Conservation (phyloP, 2,113 vertebrate genomes). For the Perca flavescens region DNA sequence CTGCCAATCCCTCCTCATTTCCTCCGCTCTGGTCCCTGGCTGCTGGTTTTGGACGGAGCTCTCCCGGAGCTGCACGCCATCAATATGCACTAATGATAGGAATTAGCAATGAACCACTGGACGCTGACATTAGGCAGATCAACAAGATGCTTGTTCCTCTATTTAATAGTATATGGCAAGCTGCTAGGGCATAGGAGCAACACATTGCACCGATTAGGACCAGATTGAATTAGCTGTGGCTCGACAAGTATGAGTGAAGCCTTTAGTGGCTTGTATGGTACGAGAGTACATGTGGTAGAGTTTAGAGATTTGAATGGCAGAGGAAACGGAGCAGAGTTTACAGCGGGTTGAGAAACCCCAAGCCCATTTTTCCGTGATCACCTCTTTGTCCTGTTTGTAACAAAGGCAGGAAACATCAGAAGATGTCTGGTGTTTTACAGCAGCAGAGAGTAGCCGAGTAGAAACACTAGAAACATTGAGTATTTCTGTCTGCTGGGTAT, state of each 20-base stretch:
- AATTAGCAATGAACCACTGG: constrained; percentile 80
- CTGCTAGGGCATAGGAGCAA: constrained; percentile 41
- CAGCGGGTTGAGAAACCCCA: constrained; percentile 60
- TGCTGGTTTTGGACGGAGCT: constrained; percentile 59
- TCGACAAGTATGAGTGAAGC: constrained; percentile 59
- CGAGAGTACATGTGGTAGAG: constrained; percentile 61
- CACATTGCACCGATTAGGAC: constrained; percentile 66
- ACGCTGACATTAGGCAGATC: constrained; percentile 75
- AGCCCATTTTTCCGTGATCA: constrained; percentile 69
- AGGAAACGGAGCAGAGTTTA: constrained; percentile 60
- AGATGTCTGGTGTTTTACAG: constrained; percentile 61
- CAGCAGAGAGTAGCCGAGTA: constrained; percentile 25
- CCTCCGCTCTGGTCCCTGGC: constrained; percentile 67
- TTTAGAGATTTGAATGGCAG: constrained; percentile 53
- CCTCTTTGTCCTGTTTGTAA: constrained; percentile 69
- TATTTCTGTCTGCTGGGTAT: neutral
- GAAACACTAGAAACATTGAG: neutral
- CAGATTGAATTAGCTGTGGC: constrained; percentile 74
- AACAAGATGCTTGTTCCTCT: constrained; percentile 72
- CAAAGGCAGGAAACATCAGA: constrained; percentile 78
- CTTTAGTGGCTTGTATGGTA: constrained; percentile 62
- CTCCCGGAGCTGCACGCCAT: constrained; percentile 68
- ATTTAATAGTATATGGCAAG: constrained; percentile 63
- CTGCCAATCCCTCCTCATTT: constrained; percentile 82
- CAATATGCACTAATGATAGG: constrained; percentile 80